Percentiles rank a stretch among this genome's conserved stretches.
These are phyloP conservation scores for Brachionus plicatilis DNA, from an alignment of 1,140 invertebrate species.

Conservation along the genomic window DNA sequence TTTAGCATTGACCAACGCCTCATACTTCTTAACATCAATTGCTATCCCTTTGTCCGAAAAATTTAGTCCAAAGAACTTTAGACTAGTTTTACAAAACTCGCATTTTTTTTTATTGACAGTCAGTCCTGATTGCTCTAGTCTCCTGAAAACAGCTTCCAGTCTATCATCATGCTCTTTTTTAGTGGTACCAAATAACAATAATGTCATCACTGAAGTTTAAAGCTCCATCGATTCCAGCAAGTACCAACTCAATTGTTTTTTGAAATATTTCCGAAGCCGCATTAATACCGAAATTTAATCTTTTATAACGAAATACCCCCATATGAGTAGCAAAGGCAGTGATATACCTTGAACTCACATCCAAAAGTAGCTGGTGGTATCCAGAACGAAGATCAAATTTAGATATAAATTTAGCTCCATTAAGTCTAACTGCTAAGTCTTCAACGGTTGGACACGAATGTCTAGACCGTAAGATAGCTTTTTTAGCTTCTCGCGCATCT, in stretches of 20 bases:
- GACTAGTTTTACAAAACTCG: background rate
- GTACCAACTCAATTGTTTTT: background rate
- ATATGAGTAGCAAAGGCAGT: too few species aligned
- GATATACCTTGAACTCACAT: background rate
- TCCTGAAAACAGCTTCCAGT: background rate
- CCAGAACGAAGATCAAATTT: background rate
- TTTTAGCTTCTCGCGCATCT: too few species aligned
- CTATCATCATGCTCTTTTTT: background rate
- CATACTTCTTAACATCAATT: background rate
- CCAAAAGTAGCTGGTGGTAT: background rate
- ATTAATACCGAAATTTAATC: too few species aligned
- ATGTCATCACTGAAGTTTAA: conserved; percentile 4
- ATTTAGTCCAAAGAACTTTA: background rate
- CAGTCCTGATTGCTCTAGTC: background rate
- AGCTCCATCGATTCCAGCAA: background rate
- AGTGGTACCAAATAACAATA: background rate
- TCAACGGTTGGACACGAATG: too few species aligned
- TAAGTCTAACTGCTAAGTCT: too few species aligned
- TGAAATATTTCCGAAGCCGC: conserved; percentile 1
- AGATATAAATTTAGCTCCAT: too few species aligned
- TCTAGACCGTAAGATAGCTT: too few species aligned
- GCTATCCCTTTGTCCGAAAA: background rate
- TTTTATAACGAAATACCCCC: too few species aligned
- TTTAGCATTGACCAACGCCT: background rate
- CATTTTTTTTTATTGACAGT: background rate